Base-by-base conservation (phyloP, 2,888 invertebrate genomes). In the Sylvicola cinctus region DNA sequence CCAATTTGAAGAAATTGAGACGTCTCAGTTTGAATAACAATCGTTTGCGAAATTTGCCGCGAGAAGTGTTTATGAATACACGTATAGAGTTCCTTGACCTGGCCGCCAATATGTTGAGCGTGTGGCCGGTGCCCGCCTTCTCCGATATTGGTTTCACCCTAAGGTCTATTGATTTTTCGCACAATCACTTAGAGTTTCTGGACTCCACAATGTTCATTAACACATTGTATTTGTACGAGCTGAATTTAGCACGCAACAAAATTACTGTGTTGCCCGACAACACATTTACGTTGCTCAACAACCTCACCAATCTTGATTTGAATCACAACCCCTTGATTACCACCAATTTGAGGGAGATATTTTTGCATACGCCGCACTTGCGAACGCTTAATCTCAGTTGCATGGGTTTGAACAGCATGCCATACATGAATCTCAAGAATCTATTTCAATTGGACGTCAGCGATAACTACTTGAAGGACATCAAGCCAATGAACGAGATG, bases 151-250 rank as follows among this genome's bases (percentile, higher is more conserved):
- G 81, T 4, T 72, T 76, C 45, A 81, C 83, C 1, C 55, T 87
- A 38, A 63, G 83, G 33, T 72, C 74, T 50, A 66, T 88, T 38
- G 77, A 83, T 48, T 63, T 88, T 49, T 72, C 77, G 1, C 65
- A 70, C 42, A 88, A 88, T 53, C 72, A 68, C 41, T 66, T 90
- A 41, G 85, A 87, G 51, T 84, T 83, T 51, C 63, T 88, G 43
- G 87, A 88, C 54, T 78, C 79, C 44, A 83, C 79, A 39, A 81
- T 84, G 59, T 85, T 87, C 49, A 74, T 81, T 29, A 75, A 77
- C 46, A 79, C 78, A 20, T 78, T 83, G 34, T 78, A 76, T 51
- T 60, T 88, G 30, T 68, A 78, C 37, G 71, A 70, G 44, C 61
- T 88, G 37, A 77, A 81, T 58, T 58, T 88, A 48, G 76, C 77